These are phyloP conservation scores for Lasioglossum lativentre DNA, from an alignment of 2,888 invertebrate genomes.

Conservation along the genomic window DNA sequence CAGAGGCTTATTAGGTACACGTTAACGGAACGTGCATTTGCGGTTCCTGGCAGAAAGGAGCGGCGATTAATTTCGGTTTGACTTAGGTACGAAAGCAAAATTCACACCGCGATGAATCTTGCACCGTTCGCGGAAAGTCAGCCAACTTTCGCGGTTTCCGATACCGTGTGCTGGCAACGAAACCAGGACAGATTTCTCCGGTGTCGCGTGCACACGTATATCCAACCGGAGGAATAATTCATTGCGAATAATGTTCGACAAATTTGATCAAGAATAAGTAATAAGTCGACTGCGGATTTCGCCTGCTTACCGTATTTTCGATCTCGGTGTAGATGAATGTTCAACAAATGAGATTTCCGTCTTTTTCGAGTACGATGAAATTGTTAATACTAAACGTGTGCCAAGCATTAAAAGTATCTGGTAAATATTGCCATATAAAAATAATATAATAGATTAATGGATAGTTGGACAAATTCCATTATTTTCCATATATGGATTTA, in stretches of 20 bases:
- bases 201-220: not conserved
- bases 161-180: constrained; percentile 17
- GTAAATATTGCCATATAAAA: too few species aligned
- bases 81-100: constrained; percentile 50
- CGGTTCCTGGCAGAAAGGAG: constrained; percentile 64
- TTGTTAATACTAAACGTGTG: too few species aligned
- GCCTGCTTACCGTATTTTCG: not conserved
- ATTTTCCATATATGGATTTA: too few species aligned
- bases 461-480: too few species aligned
- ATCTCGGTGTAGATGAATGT: not conserved
- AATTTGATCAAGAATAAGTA: constrained; percentile 3
- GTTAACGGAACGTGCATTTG: constrained; percentile 46
- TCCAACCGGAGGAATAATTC: not conserved
- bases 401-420: too few species aligned
- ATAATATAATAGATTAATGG: too few species aligned
- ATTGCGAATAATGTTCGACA: not conserved
- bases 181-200: constrained; percentile 2
- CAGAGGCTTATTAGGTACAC: constrained; percentile 63
- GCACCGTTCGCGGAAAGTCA: constrained; percentile 34
- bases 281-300: not conserved
- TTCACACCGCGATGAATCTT: constrained; percentile 46
- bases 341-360: not conserved
- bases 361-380: not conserved
- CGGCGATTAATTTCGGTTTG: constrained; percentile 68
- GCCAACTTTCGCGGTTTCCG: constrained; percentile 45